phyloP scores from a whole-genome alignment of 2,888 invertebrate species.

The Petrolisthes manimaculis region DNA sequence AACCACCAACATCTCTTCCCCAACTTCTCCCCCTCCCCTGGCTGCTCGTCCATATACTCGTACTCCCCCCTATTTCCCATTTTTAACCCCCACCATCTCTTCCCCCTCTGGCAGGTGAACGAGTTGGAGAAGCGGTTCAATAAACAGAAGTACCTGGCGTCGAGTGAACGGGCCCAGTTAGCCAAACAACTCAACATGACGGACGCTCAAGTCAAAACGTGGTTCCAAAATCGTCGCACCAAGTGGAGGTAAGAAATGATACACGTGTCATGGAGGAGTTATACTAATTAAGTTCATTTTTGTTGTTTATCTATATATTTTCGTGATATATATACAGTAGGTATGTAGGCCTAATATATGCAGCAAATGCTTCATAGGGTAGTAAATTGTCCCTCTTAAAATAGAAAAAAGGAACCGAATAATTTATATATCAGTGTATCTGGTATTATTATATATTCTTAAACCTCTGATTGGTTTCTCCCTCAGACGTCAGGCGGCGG shows the following conservation, averaged over 20 bases:
- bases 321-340: background rate
- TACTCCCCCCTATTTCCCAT: background rate
- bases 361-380: background rate
- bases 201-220: conserved; percentile 98
- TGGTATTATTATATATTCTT: background rate
- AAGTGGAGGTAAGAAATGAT: conserved; percentile 90
- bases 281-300: background rate
- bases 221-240: conserved; percentile 98
- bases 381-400: no score
- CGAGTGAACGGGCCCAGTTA: conserved; percentile 93
- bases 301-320: background rate
- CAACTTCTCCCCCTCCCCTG: no score
- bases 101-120: conserved; percentile 80
- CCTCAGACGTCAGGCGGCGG: conserved; percentile 94
- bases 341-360: no score
- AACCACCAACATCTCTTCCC: no score
- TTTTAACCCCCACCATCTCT: background rate
- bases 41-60: background rate
- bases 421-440: no score
- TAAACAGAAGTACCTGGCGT: conserved; percentile 98
- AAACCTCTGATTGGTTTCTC: background rate
- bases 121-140: conserved; percentile 97
- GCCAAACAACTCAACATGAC: conserved; percentile 99
- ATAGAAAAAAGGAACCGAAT: no score
- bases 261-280: conserved; percentile 25